Conservation (phyloP, 2,113 vertebrate species). For the Oreotragus oreotragus region DNA sequence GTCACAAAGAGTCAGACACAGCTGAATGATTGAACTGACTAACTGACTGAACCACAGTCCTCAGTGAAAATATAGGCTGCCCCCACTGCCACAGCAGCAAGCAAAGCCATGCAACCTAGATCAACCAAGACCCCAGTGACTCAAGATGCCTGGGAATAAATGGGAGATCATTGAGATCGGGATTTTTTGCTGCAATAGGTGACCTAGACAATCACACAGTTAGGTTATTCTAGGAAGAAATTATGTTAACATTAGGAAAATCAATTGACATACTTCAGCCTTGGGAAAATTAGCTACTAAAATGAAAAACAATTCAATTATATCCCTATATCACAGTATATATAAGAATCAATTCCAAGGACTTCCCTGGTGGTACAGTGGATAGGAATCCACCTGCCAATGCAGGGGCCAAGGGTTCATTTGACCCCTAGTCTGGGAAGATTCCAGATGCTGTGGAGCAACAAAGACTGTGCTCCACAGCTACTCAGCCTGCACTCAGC, state of each 20-base stretch:
- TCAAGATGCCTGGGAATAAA: neutral
- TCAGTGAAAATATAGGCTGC: neutral
- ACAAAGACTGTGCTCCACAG: accelerated
- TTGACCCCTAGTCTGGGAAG: neutral
- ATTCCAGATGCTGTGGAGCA: neutral
- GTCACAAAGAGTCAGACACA: neutral
- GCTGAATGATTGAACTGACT: neutral
- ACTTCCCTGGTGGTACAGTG: neutral
- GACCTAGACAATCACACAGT: neutral
- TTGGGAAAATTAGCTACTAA: neutral
- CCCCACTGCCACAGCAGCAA: neutral
- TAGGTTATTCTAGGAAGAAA: neutral
- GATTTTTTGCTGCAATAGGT: neutral
- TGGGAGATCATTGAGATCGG: neutral
- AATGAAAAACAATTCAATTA: neutral
- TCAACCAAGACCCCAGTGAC: neutral
- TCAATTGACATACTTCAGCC: neutral
- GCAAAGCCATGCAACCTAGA: neutral
- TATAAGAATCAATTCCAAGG: neutral
- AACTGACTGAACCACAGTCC: neutral
- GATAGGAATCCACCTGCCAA: neutral
- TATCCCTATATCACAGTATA: neutral
- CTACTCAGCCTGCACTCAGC: neutral
- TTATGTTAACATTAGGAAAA: neutral
- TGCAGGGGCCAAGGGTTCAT: neutral